These are phyloP conservation scores for Ammodramus savannarum DNA, from an alignment of 2,113 vertebrate genomes.

Conservation along the genomic window DNA sequence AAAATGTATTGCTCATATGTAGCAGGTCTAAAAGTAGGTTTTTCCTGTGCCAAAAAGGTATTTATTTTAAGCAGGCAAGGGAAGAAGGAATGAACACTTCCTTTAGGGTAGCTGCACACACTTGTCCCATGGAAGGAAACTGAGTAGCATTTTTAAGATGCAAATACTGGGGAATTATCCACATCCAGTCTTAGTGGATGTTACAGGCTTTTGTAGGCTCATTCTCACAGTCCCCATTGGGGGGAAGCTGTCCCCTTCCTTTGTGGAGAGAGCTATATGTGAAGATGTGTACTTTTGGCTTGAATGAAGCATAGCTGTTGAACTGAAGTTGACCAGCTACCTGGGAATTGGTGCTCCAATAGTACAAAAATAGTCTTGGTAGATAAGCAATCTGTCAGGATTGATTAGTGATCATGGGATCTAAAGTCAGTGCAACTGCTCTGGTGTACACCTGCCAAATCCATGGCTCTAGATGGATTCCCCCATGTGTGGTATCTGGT, in stretches of 20 bases:
- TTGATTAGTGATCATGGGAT: background rate
- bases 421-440: background rate
- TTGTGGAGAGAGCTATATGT: rapidly evolving
- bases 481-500: rapidly evolving
- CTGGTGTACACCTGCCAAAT: background rate
- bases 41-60: background rate
- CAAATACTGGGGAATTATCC: background rate
- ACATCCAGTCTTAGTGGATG: background rate
- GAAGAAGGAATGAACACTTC: background rate
- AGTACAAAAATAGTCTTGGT: background rate
- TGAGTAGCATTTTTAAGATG: background rate
- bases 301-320: background rate
- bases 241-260: background rate
- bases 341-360: background rate
- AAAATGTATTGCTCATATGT: background rate
- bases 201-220: background rate
- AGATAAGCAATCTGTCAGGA: rapidly evolving
- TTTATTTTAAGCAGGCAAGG: background rate
- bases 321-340: background rate
- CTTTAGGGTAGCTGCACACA: background rate
- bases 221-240: rapidly evolving
- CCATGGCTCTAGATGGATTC: background rate
- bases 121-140: background rate
- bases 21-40: background rate
- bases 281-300: background rate